Percentiles rank a stretch among this genome's conserved stretches.
These are phyloP conservation scores for Leptopilina drosophilae DNA, from an alignment of 2,888 invertebrate species.

Conservation along the genomic window DNA sequence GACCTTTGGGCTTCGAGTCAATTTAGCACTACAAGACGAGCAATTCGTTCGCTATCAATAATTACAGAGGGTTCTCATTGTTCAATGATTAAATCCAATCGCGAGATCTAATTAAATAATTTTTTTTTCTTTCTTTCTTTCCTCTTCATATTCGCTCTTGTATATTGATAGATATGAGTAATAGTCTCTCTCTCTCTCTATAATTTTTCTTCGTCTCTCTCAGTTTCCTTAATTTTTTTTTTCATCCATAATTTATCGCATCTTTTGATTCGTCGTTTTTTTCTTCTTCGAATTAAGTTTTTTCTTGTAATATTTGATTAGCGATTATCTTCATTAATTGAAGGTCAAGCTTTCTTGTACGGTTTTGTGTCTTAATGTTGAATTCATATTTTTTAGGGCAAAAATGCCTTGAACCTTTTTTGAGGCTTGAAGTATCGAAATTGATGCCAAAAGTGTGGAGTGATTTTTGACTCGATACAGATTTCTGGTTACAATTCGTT, in stretches of 20 bases:
- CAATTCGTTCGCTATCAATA: constrained; percentile 8
- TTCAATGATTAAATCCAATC: constrained; percentile 25
- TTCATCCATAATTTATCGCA: too few relatives aligned
- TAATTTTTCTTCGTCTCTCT: neutral
- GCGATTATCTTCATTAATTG: neutral
- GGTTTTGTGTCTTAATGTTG: neutral
- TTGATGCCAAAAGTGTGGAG: too few relatives aligned
- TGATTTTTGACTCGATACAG: too few relatives aligned
- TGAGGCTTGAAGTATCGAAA: too few relatives aligned
- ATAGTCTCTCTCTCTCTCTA: neutral
- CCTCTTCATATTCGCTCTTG: neutral
- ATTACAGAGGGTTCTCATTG: constrained; percentile 20
- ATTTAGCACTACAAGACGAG: constrained; percentile 28
- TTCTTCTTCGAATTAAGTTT: neutral
- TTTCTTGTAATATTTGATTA: neutral
- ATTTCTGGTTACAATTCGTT: too few relatives aligned
- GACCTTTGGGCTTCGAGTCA: constrained; percentile 34
- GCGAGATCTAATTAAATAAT: constrained; percentile 5
- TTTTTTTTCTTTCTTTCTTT: neutral
- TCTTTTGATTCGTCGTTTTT: too few relatives aligned
- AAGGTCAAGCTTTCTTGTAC: neutral
- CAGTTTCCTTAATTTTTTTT: too few relatives aligned
- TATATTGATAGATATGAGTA: too few relatives aligned
- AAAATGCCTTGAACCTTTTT: too few relatives aligned
- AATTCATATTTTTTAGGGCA: neutral